Conservation (phyloP, 2,797 vertebrate species). For the Orientallactaga sibirica region DNA sequence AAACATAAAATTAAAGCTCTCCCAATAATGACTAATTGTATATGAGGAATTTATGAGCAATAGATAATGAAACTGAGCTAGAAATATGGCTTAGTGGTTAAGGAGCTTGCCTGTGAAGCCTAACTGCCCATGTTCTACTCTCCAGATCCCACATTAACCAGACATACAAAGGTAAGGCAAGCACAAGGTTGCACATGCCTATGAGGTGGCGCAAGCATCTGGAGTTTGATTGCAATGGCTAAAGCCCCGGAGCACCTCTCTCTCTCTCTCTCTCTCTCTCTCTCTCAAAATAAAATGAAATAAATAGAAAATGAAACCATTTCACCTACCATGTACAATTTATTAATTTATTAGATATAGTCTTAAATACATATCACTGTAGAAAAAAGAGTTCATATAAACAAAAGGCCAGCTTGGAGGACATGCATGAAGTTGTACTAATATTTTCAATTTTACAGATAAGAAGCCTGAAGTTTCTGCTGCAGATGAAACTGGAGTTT, state of each 20-base stretch:
- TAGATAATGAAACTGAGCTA: background rate
- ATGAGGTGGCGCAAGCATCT: too few species aligned
- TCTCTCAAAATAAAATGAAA: too few species aligned
- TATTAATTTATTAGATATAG: background rate
- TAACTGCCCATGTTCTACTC: too few species aligned
- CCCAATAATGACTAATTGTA: background rate
- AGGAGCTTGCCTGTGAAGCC: too few species aligned
- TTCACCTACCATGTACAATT: background rate
- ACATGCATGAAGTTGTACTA: accelerated
- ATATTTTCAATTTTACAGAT: conserved; percentile 29
- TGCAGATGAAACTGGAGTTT: background rate
- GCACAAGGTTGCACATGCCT: too few species aligned
- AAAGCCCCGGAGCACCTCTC: too few species aligned
- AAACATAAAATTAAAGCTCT: background rate
- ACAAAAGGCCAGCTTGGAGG: background rate
- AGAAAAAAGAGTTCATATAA: background rate
- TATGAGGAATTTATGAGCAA: background rate
- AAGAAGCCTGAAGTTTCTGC: background rate
- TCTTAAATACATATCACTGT: background rate
- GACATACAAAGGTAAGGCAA: too few species aligned
- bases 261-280: too few species aligned
- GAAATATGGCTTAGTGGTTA: too few species aligned
- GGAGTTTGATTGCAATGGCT: too few species aligned
- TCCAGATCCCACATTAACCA: too few species aligned
- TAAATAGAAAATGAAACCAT: background rate